Conservation (phyloP, 2,888 invertebrate species). For the Agrotis clavis region DNA sequence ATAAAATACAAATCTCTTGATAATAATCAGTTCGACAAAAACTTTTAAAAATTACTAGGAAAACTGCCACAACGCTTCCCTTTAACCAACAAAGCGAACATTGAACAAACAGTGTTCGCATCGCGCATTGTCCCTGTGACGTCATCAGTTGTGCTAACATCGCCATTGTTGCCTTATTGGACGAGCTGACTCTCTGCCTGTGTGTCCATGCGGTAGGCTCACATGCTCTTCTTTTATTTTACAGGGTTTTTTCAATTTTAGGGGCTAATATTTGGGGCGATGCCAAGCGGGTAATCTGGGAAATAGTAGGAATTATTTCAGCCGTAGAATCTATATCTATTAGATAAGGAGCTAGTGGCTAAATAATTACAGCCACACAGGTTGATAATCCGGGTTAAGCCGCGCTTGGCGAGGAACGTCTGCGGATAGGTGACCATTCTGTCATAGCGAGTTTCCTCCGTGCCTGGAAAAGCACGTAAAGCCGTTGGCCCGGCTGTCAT, state of each 20-base stretch:
- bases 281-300: conserved; percentile 34
- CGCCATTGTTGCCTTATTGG: conserved; percentile 65
- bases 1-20: too few species aligned
- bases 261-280: background rate
- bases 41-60: too few species aligned
- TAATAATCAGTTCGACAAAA: too few species aligned
- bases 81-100: conserved; percentile 63
- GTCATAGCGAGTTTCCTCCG: background rate
- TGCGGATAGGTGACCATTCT: too few species aligned
- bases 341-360: too few species aligned
- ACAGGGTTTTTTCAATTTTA: conserved; percentile 17
- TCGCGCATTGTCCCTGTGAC: conserved; percentile 63
- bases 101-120: conserved; percentile 68
- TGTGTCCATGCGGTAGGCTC: conserved; percentile 47
- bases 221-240: conserved; percentile 40
- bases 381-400: too few species aligned
- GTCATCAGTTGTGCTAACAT: conserved; percentile 73
- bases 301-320: background rate
- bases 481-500: too few species aligned
- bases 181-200: conserved; percentile 24
- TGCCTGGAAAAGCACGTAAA: too few species aligned
- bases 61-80: conserved; percentile 10
- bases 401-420: too few species aligned
- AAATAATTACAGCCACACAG: too few species aligned
- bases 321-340: background rate